These are phyloP conservation scores for Drosophila histrio DNA, from an alignment of 2,888 invertebrate species.

Conservation along the genomic window DNA sequence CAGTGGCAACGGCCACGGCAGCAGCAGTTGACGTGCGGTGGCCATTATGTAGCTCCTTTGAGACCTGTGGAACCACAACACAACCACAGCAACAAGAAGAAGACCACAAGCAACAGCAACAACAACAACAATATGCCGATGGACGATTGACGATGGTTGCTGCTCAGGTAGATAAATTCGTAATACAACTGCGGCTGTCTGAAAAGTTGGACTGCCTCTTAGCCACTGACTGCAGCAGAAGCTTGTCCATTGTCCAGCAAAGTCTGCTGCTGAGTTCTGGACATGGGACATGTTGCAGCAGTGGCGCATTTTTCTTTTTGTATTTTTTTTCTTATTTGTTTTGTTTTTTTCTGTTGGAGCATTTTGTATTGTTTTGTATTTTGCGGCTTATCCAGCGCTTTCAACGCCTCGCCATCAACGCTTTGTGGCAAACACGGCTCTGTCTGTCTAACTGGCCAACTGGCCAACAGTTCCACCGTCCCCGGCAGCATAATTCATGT, in stretches of 20 bases:
- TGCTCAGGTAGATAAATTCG: conserved; percentile 80
- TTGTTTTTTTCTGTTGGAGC: conserved; percentile 30
- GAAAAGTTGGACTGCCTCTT: conserved; percentile 38
- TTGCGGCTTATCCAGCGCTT: conserved; percentile 74
- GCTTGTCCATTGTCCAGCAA: conserved; percentile 18
- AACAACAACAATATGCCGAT: conserved; percentile 50
- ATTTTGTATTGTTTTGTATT: conserved; percentile 77
- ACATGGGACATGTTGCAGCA: conserved; percentile 73
- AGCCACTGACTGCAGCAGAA: conserved; percentile 25
- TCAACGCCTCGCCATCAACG: conserved; percentile 74
- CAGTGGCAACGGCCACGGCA: conserved; percentile 39
- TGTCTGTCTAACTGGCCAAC: background rate
- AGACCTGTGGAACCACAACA: conserved; percentile 52
- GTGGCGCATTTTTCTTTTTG: conserved; percentile 40
- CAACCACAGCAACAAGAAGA: conserved; percentile 25
- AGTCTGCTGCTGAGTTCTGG: conserved; percentile 44
- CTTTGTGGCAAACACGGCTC: conserved; percentile 31
- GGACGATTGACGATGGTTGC: conserved; percentile 79
- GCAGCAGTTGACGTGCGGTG: conserved; percentile 72
- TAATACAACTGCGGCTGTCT: conserved; percentile 75
- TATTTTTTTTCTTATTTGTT: conserved; percentile 46
- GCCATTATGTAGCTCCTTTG: conserved; percentile 78
- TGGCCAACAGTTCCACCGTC: conserved; percentile 16
- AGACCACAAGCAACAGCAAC: conserved; percentile 38
- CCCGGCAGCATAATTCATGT: conserved; percentile 73